Evolutionary conservation across 2,113 vertebrate species (phyloP), one percentile per base, ranked within the genome.

Genomic region (Callipepla californica): DNA sequence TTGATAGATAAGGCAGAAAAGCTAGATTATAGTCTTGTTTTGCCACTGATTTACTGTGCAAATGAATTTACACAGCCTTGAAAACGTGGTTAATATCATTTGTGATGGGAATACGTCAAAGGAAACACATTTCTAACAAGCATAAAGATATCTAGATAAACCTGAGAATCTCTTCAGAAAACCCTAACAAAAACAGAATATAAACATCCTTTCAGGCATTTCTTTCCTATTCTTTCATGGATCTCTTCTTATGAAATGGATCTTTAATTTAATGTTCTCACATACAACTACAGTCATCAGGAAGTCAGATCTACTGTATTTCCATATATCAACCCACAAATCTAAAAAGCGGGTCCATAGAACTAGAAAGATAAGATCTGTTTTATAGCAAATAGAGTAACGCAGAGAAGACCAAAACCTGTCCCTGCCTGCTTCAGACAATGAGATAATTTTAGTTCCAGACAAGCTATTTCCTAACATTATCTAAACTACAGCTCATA

Each of bases 401-500:
- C 9, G 30, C 72, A 94, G 73, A 91, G 77, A 80, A 95, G 81
- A 83, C 22, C 26, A 70, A 94, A 93, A 92, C 82, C 76, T 91
- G 87, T 88, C 82, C 68, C 87, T 92, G 95, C 93, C 85, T 51
- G 89, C 80, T 94, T 94, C 65, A 80, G 90, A 96, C 89, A 94
- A 96, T 94, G 81, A 92, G 87, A 94, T 85, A 78, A 94, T 95
- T 92, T 96, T 95, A 94, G 91, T 80, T 95, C 76, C 87, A 94
- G 94, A 96, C 87, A 78, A 91, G 51, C 81, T 47, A 91, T 72
- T 96, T 96, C 94, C 94, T 95, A 92, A 85, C 40, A 78, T 94
- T 96, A 95, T 94, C 94, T 96, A 94, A 95, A 94, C 94, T 72
- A 78, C 32, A 96, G 72, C 91, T 96, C 95, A 92, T 96, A 94